Conservation (phyloP, 2,797 vertebrate species). For the Craterocephalus amniculus region DNA sequence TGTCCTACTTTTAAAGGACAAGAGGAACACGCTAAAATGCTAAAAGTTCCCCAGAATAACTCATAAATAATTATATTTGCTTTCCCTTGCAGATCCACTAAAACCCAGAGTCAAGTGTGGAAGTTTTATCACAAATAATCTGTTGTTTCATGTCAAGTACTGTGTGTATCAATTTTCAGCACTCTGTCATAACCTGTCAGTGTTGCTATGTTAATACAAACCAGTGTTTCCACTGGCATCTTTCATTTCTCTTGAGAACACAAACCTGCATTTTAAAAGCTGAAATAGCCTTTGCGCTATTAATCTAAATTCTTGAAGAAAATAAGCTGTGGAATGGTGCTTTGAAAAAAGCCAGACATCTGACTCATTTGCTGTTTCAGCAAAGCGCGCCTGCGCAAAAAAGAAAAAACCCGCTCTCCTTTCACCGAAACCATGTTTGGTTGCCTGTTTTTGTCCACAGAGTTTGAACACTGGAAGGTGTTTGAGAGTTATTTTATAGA, state of each 20-base stretch:
- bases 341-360: constrained; percentile 81
- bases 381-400: constrained; percentile 49
- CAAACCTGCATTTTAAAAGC: constrained; percentile 71
- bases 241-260: constrained; percentile 63
- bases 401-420: constrained; percentile 36
- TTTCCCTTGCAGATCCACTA: constrained; percentile 25
- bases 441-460: constrained; percentile 62
- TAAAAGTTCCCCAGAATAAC: constrained; percentile 19
- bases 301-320: constrained; percentile 76
- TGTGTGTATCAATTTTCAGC: constrained; percentile 50
- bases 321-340: constrained; percentile 65
- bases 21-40: constrained; percentile 40
- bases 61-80: constrained; percentile 24
- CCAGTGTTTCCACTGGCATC: constrained; percentile 76
- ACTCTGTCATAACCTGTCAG: constrained; percentile 66
- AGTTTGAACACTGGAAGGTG: constrained; percentile 66
- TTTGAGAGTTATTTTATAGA: constrained; percentile 75
- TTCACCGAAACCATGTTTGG: constrained; percentile 68
- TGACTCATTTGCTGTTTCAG: constrained; percentile 58
- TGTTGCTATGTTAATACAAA: constrained; percentile 74
- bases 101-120: constrained; percentile 30
- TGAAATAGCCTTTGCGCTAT: constrained; percentile 73
- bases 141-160: constrained; percentile 58
- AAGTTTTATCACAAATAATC: constrained; percentile 35
- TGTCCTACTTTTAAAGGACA: constrained; percentile 73